Evolutionary conservation across 64 coral and sea anemone species (phyloP).

Genomic region (Acropora tenuis): DNA sequence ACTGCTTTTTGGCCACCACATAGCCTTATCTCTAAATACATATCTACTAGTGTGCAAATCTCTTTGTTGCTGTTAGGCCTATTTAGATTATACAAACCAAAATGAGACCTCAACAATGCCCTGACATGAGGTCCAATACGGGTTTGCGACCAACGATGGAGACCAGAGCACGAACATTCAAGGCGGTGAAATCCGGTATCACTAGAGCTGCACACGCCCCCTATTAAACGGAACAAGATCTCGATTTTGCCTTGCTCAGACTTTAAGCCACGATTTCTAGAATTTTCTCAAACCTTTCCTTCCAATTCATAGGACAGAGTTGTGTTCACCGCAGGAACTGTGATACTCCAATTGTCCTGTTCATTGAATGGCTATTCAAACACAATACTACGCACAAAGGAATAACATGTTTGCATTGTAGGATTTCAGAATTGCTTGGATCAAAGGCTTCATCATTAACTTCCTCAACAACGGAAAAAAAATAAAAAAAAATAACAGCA

Average conservation of each 20-base stretch:
- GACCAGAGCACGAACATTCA: background rate
- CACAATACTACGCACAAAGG: background rate
- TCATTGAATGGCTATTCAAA: slow-evolving; percentile 19
- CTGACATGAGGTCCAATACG: background rate
- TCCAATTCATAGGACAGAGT: background rate
- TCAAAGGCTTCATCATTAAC: background rate
- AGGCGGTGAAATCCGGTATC: background rate
- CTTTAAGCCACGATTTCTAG: too few species aligned
- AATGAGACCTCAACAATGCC: slow-evolving; percentile 7
- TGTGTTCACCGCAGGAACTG: slow-evolving; percentile 20
- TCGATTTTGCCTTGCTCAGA: background rate
- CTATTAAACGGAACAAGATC: background rate
- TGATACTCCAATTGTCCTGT: background rate
- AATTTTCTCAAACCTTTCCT: too few species aligned
- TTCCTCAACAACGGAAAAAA: background rate
- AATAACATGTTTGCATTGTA: slow-evolving; percentile 36
- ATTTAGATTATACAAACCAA: slow-evolving; percentile 29
- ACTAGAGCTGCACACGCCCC: background rate
- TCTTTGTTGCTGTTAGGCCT: background rate
- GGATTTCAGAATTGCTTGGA: slow-evolving; percentile 1
- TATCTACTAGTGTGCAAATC: slow-evolving; percentile 15
- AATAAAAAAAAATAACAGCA: too few species aligned
- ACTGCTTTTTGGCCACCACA: slow-evolving; percentile 15
- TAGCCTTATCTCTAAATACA: slow-evolving; percentile 38
- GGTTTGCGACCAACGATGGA: background rate